These are phyloP conservation scores for Pantherophis alleghaniensis DNA, from an alignment of 2,797 vertebrate species.

Conservation along the genomic window DNA sequence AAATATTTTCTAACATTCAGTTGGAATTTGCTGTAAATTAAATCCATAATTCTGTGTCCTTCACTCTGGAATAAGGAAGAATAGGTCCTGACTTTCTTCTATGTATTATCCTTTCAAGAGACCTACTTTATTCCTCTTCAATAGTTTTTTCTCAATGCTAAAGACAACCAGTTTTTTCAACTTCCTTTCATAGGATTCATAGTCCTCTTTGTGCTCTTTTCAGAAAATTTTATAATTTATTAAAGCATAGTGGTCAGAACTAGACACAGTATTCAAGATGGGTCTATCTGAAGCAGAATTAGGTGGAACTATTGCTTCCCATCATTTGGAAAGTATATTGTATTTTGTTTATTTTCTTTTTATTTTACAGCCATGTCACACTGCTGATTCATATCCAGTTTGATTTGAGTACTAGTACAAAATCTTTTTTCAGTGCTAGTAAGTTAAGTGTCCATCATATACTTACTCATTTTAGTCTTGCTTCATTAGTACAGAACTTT, in stretches of 20 bases:
- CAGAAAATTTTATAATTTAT: neutral
- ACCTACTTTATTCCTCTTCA: neutral
- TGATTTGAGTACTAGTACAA: neutral
- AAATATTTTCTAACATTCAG: neutral
- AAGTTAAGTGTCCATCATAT: neutral
- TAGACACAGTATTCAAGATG: neutral
- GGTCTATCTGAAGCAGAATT: neutral
- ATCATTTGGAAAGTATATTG: neutral
- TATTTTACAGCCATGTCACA: neutral
- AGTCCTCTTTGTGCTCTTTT: neutral
- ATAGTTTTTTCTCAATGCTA: neutral
- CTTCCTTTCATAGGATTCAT: neutral
- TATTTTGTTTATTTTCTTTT: neutral
- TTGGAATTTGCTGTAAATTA: neutral
- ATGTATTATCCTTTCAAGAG: neutral
- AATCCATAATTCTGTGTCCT: neutral
- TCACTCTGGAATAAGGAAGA: neutral
- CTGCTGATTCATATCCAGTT: neutral
- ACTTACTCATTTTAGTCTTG: neutral
- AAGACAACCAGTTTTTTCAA: neutral
- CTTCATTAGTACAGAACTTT: neutral
- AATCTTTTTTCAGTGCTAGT: neutral
- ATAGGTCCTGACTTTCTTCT: neutral
- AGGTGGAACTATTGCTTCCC: neutral
- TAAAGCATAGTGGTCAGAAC: neutral